Conservation (phyloP, 2,888 invertebrate genomes). For the Autographa pulchrina region DNA sequence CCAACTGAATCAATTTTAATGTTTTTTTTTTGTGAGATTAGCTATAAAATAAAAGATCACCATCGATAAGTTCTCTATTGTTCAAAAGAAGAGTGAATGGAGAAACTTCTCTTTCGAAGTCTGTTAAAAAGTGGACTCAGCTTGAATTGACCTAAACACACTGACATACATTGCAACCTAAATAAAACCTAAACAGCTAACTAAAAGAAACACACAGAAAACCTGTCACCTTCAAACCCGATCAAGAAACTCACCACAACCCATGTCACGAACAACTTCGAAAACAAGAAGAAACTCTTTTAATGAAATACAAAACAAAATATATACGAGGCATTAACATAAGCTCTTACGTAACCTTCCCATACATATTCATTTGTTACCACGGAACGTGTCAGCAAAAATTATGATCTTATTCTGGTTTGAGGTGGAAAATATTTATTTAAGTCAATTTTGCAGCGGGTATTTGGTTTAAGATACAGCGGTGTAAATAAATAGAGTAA, state of each 20-base stretch:
- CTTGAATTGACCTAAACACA: not conserved
- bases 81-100: too few relatives aligned
- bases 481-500: not conserved
- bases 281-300: conserved; percentile 2
- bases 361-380: conserved; percentile 4
- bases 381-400: not conserved
- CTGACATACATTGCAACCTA: not conserved
- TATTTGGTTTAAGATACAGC: not conserved
- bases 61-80: too few relatives aligned
- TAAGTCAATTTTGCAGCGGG: not conserved
- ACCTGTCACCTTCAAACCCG: not conserved
- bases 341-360: conserved; percentile 1
- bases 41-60: too few relatives aligned
- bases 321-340: not conserved
- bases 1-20: too few relatives aligned
- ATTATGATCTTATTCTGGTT: not conserved
- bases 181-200: not conserved
- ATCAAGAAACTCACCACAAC: not conserved
- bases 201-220: not conserved
- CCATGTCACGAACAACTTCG: not conserved
- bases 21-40: too few relatives aligned
- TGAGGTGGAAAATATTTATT: not conserved
- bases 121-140: too few relatives aligned
- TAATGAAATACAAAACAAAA: conserved; percentile 4
- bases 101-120: too few relatives aligned